Base-by-base conservation (phyloP, 2,797 vertebrate genomes). In the Myotis daubentonii region DNA sequence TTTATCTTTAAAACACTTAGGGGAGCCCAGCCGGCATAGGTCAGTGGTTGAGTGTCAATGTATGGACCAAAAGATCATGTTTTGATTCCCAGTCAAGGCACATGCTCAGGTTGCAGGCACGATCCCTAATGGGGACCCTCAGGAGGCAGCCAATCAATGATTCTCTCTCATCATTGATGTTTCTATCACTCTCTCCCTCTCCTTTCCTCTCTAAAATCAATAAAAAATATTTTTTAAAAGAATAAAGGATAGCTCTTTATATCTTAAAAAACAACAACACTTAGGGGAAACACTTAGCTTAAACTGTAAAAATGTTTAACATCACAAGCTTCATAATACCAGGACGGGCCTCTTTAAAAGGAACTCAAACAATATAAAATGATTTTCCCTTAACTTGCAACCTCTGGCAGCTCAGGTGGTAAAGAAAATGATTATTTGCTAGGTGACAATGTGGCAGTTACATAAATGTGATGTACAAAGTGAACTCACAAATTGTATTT, bases 401-500 rank as follows among this genome's bases (percentile, higher is more conserved):
- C 76, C 80, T 83, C 72, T 74, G 38, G 20, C n/a, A 66, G 68
- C 44, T 71, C 33, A 83, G 75, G 68, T 53, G 19, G 23, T 51
- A 66, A 23, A 92, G 70, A 87, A 95, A 91, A 36, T 1, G n/a
- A 30, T 81, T 55, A 86, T 94, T 87, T 96, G 15, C 78, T 93
- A 86, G 74, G 79, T 92, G 70, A 91, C 81, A 57, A 22, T 68
- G 66, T 62, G 6, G 84, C 87, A 70, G 81, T 95, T 92, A 83
- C 10, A 88, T 23, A 65, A 76, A 94, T 25, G 65, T 86, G 53
- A 44, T 55, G 78, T 70, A 38, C 33, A 81, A 96, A 90, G 44
- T 83, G n/a, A 95, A 91, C 66, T 85, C 3, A 49, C 74, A 96
- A 95, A 96, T 57, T 74, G 57, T 96, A 92, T 97, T 97, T 97